Evolutionary conservation across 1,140 invertebrate species (phyloP), one percentile per base, ranked within the genome.

Genomic region (Epicauta chinensis): DNA sequence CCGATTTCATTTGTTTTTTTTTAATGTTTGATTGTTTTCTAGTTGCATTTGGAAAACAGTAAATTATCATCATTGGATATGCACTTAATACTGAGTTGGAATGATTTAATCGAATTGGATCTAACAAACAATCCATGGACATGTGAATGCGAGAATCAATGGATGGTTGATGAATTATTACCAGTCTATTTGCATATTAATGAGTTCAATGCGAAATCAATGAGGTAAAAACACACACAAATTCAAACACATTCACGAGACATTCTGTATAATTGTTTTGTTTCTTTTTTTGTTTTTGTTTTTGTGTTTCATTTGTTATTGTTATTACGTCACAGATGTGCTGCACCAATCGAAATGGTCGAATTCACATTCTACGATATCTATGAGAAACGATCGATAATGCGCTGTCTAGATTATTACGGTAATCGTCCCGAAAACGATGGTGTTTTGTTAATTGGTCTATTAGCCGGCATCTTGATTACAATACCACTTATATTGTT

Each of bases 81-180:
- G 14, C 60, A 71, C 29, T 65, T 87, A 2, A 49, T 88, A 0
- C 70, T 71, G 15, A 72, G 77, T 48, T 89, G 86, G 87, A 81
- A 87, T 56, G 69, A 72, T 14, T 63, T 89, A 9, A 68, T 77
- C 14, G 70, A 73, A 42, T 60, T 89, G 29, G 79, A 85, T 58
- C 71, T 89, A 11, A 73, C 73, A 31, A 76, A 77, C 42, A 91
- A 91, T 66, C 79, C 82, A 1, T 91, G 79, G 83, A 71, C 75
- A 17, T 91, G 87, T 62, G 85, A 89, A 66, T 83, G 80, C 58
- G 74, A 81, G 36, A 88, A 86, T 56, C 80, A 84, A 63, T 84
- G 83, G 77, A 75, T 89, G 68, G 80, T 89, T 0, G 74, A 77
- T 17, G 71, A 72, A 9, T 62, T 85, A 16, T 75, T 81, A 6